Evolutionary conservation across 2,888 invertebrate species (phyloP), one percentile per base, ranked within the genome.

Genomic region (Phytoseiulus persimilis): DNA sequence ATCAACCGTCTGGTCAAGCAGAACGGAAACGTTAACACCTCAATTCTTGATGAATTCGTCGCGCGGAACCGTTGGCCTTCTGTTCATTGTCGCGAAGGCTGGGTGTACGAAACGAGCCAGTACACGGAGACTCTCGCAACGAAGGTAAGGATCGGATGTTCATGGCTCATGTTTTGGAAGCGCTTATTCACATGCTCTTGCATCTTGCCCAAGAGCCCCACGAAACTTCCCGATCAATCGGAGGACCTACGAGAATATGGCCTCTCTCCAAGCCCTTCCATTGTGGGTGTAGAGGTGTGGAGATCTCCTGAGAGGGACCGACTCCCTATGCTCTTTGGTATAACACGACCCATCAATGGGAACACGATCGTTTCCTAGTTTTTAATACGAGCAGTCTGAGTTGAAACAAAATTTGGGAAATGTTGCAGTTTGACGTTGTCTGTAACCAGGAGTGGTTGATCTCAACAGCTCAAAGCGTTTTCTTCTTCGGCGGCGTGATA

Each of bases 61-160:
- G 87, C 32, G 32, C 28, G 33, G 5, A 33, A 32, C n/a, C 39
- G 32, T 31, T 87, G 87, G 87, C 33, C 87, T 6, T n/a, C 33
- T 3, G 87, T 87, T 28, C 32, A 45, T 6, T 87, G 87, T 45
- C 32, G 18, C 32, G 23, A 87, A 6, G 87, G 87, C 11, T 87
- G 87, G 87, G 32, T 3, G 32, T 87, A 87, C 45, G 33, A 87
- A 28, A 45, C 18, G 11, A n/a, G 39, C 3, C 3, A 39, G 32
- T 87, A 87, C 45, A 87, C 33, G 28, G 87, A 87, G 33, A 87
- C 87, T 11, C 83, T 83, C 11, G 87, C 45, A 32, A 87, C 33
- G 28, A 87, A 87, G 87, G 33, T 87, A 39, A 32, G 65, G 65
- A 28, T 65, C 18, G 65, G 2, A 23, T 28, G 28, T 65, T 28